phyloP scores from a whole-genome alignment of 53 echinoderm and acorn worm species.

The Stichopus horrens region DNA sequence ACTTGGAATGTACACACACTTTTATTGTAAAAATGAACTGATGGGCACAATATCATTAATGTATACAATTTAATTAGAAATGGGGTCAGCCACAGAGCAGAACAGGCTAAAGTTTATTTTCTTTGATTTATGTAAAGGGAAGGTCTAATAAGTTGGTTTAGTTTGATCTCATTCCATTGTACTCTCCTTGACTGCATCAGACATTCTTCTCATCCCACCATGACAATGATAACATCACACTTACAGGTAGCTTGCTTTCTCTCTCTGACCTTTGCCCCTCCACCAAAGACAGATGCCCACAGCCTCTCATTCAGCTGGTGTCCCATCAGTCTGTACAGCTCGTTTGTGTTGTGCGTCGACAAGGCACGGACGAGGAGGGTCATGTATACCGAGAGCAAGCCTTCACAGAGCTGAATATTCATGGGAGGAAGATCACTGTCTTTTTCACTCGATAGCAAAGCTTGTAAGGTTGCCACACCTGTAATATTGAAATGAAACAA shows the following conservation, averaged over 20 bases:
- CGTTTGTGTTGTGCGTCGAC: constrained; percentile 70
- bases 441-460: constrained; percentile 78
- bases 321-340: constrained; percentile 81
- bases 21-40: too few species aligned
- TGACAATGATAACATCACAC: background rate
- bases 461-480: constrained; percentile 90
- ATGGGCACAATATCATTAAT: too few species aligned
- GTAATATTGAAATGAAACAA: background rate
- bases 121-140: too few species aligned
- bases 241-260: constrained; percentile 20
- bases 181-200: too few species aligned
- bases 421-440: constrained; percentile 84
- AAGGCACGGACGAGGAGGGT: constrained; percentile 84
- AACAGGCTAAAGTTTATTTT: too few species aligned
- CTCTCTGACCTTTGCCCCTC: constrained; percentile 83
- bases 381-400: constrained; percentile 83
- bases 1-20: too few species aligned
- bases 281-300: constrained; percentile 97
- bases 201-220: too few species aligned
- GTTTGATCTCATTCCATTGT: too few species aligned
- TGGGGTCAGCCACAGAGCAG: too few species aligned
- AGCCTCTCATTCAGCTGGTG: constrained; percentile 81
- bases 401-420: constrained; percentile 93
- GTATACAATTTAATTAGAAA: too few species aligned
- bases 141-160: too few species aligned